Conservation (phyloP, 2,113 vertebrate genomes). For the Tachycineta bicolor region DNA sequence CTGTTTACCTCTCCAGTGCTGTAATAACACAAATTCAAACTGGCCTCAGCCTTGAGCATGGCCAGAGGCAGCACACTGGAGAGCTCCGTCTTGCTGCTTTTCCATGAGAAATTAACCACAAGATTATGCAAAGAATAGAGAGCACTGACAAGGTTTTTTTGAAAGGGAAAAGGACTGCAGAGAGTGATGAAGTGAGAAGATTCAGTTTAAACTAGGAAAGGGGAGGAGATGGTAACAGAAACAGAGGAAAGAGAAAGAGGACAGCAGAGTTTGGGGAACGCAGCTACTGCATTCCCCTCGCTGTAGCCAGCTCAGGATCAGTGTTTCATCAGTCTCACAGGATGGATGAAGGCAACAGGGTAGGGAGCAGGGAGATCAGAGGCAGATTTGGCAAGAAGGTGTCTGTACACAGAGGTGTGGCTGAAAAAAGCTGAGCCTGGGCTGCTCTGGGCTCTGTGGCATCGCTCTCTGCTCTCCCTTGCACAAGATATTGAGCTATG, state of each 20-base stretch:
- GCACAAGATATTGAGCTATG: accelerated
- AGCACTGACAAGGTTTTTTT: background rate
- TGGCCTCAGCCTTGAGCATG: background rate
- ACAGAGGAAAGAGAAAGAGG: background rate
- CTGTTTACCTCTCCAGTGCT: background rate
- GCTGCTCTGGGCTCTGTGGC: accelerated
- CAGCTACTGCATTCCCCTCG: background rate
- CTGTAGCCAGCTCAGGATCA: background rate
- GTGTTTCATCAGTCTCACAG: background rate
- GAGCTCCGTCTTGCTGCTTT: background rate
- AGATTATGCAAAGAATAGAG: background rate
- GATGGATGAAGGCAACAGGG: background rate
- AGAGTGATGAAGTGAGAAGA: background rate
- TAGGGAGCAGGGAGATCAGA: background rate
- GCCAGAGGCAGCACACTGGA: background rate
- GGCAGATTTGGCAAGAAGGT: background rate
- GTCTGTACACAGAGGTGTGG: background rate
- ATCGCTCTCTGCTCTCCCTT: accelerated
- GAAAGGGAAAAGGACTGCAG: background rate
- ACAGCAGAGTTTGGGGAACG: background rate
- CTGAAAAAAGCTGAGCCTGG: background rate
- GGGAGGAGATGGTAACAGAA: background rate
- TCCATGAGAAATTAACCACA: background rate
- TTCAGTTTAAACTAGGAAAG: background rate
- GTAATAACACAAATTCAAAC: background rate